Evolutionary conservation across 2,888 invertebrate species (phyloP).

Genomic region (Torymus auratus): DNA sequence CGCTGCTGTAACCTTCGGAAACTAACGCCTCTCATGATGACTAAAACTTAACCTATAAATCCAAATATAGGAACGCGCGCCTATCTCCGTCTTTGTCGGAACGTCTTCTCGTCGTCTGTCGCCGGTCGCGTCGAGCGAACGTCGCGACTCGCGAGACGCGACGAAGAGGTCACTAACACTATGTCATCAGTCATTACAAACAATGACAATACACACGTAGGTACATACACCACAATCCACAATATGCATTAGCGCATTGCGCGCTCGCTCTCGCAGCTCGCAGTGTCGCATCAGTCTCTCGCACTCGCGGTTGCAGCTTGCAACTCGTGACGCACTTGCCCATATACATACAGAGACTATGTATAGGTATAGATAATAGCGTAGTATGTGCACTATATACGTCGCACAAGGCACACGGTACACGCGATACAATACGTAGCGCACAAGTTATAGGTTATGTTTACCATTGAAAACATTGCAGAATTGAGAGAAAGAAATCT

Average conservation of each 20-base stretch:
- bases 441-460: conserved; percentile 46
- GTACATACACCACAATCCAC: no score
- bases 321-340: no score
- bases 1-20: background rate
- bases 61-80: conserved; percentile 26
- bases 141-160: background rate
- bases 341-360: no score
- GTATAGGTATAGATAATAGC: no score
- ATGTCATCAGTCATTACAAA: no score
- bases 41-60: conserved; percentile 52
- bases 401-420: background rate
- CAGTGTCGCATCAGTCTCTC: no score
- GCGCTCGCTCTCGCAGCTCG: no score
- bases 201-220: no score
- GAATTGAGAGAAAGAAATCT: background rate
- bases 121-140: background rate
- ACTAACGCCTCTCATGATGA: conserved; percentile 31
- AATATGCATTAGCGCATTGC: no score
- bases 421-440: conserved; percentile 19
- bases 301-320: no score
- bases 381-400: background rate
- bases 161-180: background rate
- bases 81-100: background rate
- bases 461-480: conserved; percentile 51
- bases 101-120: background rate